phyloP scores from a whole-genome alignment of 2,797 vertebrate genomes.

The Cheirogaleus major region DNA sequence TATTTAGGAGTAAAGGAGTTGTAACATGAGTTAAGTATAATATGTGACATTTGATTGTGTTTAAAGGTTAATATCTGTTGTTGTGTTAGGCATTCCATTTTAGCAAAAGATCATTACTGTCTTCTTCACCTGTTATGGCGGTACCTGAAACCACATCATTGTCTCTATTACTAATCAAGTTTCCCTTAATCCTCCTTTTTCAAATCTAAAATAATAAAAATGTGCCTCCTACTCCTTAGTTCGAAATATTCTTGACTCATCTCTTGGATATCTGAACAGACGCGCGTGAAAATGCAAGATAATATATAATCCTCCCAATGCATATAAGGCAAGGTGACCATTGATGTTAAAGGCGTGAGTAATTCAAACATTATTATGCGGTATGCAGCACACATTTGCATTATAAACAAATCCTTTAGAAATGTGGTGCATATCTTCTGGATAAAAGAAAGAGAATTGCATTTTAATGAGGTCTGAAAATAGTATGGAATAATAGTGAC shows the following conservation, averaged over 20 bases:
- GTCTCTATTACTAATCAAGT: conserved; percentile 94
- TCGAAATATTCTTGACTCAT: conserved; percentile 95
- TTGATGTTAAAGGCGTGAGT: neutral
- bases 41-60: conserved; percentile 33
- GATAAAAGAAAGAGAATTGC: neutral
- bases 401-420: neutral
- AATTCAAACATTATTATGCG: neutral
- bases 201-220: conserved; percentile 96
- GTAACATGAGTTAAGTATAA: conserved; percentile 25
- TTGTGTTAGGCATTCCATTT: conserved; percentile 77
- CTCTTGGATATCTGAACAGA: conserved; percentile 96
- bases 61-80: conserved; percentile 47
- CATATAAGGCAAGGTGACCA: conserved; percentile 83
- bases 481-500: neutral
- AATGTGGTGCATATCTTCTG: neutral
- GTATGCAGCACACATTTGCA: neutral
- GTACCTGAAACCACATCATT: conserved; percentile 96
- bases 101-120: conserved; percentile 86
- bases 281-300: conserved; percentile 93
- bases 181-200: conserved; percentile 92
- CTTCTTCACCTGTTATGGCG: conserved; percentile 90
- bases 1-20: conserved; percentile 68
- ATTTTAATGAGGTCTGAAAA: neutral
- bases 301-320: conserved; percentile 86
- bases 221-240: conserved; percentile 94